Conservation (phyloP, 2,888 invertebrate species). For the Drosophila sordidapex region DNA sequence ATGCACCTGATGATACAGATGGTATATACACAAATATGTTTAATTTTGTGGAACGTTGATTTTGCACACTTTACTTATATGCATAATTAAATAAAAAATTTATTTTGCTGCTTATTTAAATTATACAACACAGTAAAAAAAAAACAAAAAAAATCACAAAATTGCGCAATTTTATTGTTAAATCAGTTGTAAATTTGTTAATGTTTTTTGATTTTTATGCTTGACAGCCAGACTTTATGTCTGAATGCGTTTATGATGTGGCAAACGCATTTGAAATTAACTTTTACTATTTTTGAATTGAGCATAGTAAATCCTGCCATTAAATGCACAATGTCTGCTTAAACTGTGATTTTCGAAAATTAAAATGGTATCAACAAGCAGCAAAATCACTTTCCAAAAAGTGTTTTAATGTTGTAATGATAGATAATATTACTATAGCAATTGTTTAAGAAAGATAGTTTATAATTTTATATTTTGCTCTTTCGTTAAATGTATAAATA, state of each 20-base stretch:
- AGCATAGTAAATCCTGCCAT: not conserved
- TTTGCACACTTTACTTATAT: slow-evolving; percentile 44
- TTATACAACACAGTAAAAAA: slow-evolving; percentile 23
- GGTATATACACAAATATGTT: not conserved
- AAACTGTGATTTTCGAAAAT: not conserved
- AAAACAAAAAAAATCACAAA: slow-evolving; percentile 8
- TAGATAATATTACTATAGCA: not conserved
- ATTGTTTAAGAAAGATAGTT: not conserved
- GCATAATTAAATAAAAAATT: slow-evolving; percentile 61
- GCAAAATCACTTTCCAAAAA: not conserved
- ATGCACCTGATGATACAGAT: not conserved
- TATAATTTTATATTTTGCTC: not conserved
- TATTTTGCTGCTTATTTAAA: slow-evolving; percentile 43
- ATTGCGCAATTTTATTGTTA: slow-evolving; percentile 64
- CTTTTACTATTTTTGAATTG: not conserved
- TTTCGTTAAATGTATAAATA: not conserved
- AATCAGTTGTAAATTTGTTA: slow-evolving; percentile 76
- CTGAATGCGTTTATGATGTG: slow-evolving; percentile 51
- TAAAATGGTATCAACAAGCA: not conserved
- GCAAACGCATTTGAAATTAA: slow-evolving; percentile 16
- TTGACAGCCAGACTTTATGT: slow-evolving; percentile 41
- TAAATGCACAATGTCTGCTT: not conserved
- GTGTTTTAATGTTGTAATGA: no score
- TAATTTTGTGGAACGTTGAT: slow-evolving; percentile 21
- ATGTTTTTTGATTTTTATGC: slow-evolving; percentile 42